Base-by-base conservation (phyloP, 1,140 invertebrate species). In the Polypedilum vanderplanki region DNA sequence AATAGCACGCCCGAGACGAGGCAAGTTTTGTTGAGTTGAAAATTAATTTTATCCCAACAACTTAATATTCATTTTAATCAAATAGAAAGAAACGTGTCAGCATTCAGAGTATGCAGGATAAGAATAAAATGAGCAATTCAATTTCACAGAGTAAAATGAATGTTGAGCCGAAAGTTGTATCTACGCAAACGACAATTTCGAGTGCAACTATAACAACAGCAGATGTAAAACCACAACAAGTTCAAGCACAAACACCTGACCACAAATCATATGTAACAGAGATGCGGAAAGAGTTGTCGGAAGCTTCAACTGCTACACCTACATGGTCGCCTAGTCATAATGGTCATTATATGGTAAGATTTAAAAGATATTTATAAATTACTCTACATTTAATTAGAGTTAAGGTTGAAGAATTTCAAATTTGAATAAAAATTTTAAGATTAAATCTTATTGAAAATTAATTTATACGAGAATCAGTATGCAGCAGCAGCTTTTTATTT, bases 21-120 rank as follows among this genome's bases (percentile, higher is more conserved):
- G 65, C 18, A 70, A 12, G 46, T 57, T 15, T 33, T 33, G 5
- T 33, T 3, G n/a, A 3, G 5, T 33, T 33, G 5, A 33, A 33
- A 33, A 33, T 33, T 33, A n/a, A n/a, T n/a, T n/a, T n/a, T n/a
- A n/a, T n/a, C n/a, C n/a, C n/a, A n/a, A n/a, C 5, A 33, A 33
- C 24, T 33, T 3, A 33, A 33, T 33, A 3, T 33, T 33, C 24
- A 33, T 33, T 5, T 33, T 57, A 70, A 18, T 18, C 20, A 20
- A 70, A 70, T 9, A 70, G 65, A 17, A 70, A 70, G 10, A 70
- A 70, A 70, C 65, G 65, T 70, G 65, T 70, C 65, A 70, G 65
- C 18, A 70, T 70, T 22, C 65, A 70, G 20, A 22, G 65, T 5
- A 70, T 20, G 5, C 17, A 20, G 9, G 65, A 70, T 18, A 70